phyloP scores from a whole-genome alignment of 2,888 invertebrate genomes.

The Anthrax anthrax region DNA sequence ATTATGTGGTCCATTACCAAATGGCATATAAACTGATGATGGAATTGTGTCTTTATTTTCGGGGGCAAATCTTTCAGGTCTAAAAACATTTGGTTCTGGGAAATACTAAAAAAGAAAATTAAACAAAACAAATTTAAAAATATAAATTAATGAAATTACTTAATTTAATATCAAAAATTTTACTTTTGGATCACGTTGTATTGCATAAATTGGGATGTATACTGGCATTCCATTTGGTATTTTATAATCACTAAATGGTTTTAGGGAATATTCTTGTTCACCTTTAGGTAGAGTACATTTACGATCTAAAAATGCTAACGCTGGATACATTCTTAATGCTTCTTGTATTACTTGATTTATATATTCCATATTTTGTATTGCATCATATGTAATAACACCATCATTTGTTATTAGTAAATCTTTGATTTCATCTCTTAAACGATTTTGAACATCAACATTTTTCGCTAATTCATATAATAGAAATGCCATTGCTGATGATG shows the following conservation, averaged over 20 bases:
- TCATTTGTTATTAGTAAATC: slow-evolving; percentile 14
- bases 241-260: slow-evolving; percentile 20
- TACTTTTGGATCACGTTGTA: slow-evolving; percentile 31
- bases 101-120: slow-evolving; percentile 15
- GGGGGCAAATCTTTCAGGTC: slow-evolving; percentile 31
- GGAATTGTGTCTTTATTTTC: slow-evolving; percentile 24
- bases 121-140: neutral
- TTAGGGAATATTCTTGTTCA: slow-evolving; percentile 19
- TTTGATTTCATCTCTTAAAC: slow-evolving; percentile 23
- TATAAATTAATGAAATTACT: too few species aligned
- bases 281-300: slow-evolving; percentile 20
- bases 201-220: slow-evolving; percentile 25
- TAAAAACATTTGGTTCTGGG: slow-evolving; percentile 26
- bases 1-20: slow-evolving; percentile 27
- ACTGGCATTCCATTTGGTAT: slow-evolving; percentile 28
- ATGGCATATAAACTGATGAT: slow-evolving; percentile 28
- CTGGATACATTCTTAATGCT: slow-evolving; percentile 30
- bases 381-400: slow-evolving; percentile 22
- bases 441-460: slow-evolving; percentile 22
- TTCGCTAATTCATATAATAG: slow-evolving; percentile 22
- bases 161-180: neutral
- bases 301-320: slow-evolving; percentile 30
- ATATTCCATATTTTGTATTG: slow-evolving; percentile 23
- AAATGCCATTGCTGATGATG: slow-evolving; percentile 22
- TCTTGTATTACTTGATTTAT: slow-evolving; percentile 23